Base-by-base conservation (phyloP, 2,797 vertebrate genomes). In the Peromyscus aztecus region DNA sequence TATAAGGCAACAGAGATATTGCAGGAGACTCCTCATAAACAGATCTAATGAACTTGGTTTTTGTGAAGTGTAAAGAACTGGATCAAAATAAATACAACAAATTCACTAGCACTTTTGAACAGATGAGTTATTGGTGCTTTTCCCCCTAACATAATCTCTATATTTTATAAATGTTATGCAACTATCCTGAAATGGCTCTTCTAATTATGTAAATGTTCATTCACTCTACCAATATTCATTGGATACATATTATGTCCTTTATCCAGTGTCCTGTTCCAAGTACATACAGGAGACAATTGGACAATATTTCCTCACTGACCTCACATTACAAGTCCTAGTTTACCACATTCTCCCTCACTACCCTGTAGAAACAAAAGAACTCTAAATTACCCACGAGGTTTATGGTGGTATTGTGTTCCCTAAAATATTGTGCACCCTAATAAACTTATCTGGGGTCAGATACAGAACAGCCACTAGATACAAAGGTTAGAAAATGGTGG, bases 141-240 rank as follows among this genome's bases (percentile, higher is more conserved):
- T 94, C 46, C 73, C 10, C 83, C 13, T 10, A 94, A 81, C 91
- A 76, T 31, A 34, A 94, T 76, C 78, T 93, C 61, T 93, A 13
- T 43, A 81, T 87, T 91, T 96, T 96, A 29, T 6, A 77, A 93
- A 82, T 88, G 59, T 84, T 92, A 80, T 78, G 0, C 49, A 78
- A 52, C 86, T 43, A 37, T 78, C 4, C 5, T 89, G 17, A 81
- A 69, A 65, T 46, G 37, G 8, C 31, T 84, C 85, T 37, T 96
- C 69, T 77, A 81, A 77, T 92, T 67, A 91, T 23, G 75, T 13
- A 31, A 67, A 84, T 46, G 29, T 67, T 34, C 40, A 12, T 90
- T 87, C 43, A 93, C 17, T 92, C 27, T 75, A 31, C 14, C 85
- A 75, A 89, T 91, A 87, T 24, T 84, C 84, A 87, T 24, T 81